Evolutionary conservation across 2,797 vertebrate species (phyloP), one percentile per base, ranked within the genome.

Genomic region (Tiaroga cobitis): DNA sequence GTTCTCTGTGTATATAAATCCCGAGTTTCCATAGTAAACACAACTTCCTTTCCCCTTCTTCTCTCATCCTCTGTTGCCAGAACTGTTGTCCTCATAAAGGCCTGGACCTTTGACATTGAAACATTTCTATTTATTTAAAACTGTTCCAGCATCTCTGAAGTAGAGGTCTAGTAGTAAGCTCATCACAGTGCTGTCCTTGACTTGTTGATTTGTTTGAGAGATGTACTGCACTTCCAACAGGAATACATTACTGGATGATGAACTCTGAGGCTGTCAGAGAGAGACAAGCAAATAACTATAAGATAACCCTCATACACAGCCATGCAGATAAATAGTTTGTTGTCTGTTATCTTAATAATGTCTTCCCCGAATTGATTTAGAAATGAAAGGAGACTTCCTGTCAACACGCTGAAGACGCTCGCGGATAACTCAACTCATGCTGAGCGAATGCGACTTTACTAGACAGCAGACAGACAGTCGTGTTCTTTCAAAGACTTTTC

Each of bases 311-410:
- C 63, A 67, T 51, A 43, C 63, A 80, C 29, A 51, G 41, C 46
- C 79, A 54, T 70, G 73, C 59, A 67, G 82, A 83, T 76, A 67
- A 54, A 83, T 76, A 63, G 70, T 49, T 83, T 82, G 68, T 82
- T 59, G 37, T 82, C 80, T 72, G 79, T 72, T 70, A 82, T 83
- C 54, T 63, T 75, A 75, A 83, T 75, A 75, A 16, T 34, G 37
- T 75, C 70, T 67, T 54, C 63, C 26, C 59, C 0, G 41, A 83
- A 83, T 49, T 74, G 81, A 83, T 83, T 75, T 65, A 74, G 29
- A 75, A 75, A 59, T 29, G 43, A 81, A 69, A 54, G 79, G 46
- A 56, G 61, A 21, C 61, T 61, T 82, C 68, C 59, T 49, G 59
- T 83, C 59, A 75, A 43, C 29, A 15, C 2, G 4, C 8, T 3